Base-by-base conservation (phyloP, 2,113 vertebrate genomes). In the Eurystomus gularis region DNA sequence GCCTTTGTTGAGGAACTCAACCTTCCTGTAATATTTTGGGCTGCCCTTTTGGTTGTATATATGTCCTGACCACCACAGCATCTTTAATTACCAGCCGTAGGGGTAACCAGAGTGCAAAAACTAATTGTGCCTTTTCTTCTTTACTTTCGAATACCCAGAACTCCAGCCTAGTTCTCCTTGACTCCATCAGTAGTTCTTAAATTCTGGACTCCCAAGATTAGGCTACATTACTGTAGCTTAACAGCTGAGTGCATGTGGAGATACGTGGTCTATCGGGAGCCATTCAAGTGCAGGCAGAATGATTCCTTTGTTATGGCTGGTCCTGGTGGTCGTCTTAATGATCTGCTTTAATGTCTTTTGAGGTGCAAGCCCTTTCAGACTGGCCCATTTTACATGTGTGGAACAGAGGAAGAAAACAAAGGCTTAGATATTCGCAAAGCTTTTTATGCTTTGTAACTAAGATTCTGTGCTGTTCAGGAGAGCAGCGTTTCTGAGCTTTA, bases 231-330 rank as follows among this genome's bases (percentile, higher is more conserved):
- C 14, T 20, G 13, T 39, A 46, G 17, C 35, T 21, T 11, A 21
- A n/a, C 42, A 48, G 1, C 15, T 70, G 42, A 14, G 4, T 77
- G 7, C 7, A 3, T 57, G 11, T 42, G 37, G n/a, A 64, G 29
- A 13, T 82, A 4, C 0, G 2, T 13, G 16, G 6, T 60, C 17
- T 64, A 8, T 15, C 3, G 3, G n/a, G 39, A 49, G 3, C 51
- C 5, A 11, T n/a, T 55, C 23, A 48, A 19, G 29, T 57, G 37
- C 12, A 29, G 21, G 14, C 64, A 69, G 12, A 14, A 39, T 17
- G 17, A 44, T 78, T 57, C 19, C 23, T 73, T 69, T 69, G 8
- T 86, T 86, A 19, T 52, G 58, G 5, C 6, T 49, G 31, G 48
- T 82, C 24, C 48, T 39, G 11, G 7, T 68, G 9, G 3, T 75